Conservation (phyloP, 92 coral and sea anemone genomes). For the Porites cylindrica region DNA sequence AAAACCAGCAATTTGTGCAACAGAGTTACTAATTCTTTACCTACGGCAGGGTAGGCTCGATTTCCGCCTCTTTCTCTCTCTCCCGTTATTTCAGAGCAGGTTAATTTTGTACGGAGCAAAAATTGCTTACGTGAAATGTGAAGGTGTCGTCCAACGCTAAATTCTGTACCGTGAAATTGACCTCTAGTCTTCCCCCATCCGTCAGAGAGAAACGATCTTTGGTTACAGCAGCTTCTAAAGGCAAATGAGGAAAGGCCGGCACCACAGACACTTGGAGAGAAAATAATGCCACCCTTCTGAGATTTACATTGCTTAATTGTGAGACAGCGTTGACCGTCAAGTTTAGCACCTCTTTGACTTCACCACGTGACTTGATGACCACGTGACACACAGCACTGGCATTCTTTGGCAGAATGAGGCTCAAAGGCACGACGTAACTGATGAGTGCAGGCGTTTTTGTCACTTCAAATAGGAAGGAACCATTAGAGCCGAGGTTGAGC, state of each 20-base stretch:
- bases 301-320: slow-evolving; percentile 6
- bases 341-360: not conserved
- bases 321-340: slow-evolving; percentile 16
- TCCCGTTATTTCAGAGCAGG: not conserved
- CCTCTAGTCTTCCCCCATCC: slow-evolving; percentile 10
- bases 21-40: no score
- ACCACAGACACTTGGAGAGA: not conserved
- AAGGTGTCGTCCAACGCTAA: slow-evolving; percentile 9
- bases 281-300: slow-evolving; percentile 4
- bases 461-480: slow-evolving; percentile 32
- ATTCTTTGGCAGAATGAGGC: slow-evolving; percentile 26
- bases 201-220: not conserved
- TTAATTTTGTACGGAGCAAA: not conserved
- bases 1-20: no score
- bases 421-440: slow-evolving; percentile 50
- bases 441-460: slow-evolving; percentile 13
- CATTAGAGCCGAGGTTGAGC: slow-evolving; percentile 48
- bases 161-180: slow-evolving; percentile 31
- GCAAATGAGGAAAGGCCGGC: not conserved
- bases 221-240: not conserved
- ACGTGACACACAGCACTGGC: slow-evolving; percentile 26
- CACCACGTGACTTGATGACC: slow-evolving; percentile 17
- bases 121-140: not conserved
- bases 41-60: no score
- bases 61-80: not conserved